Conservation (phyloP, 2,888 invertebrate species). For the Phaedon cochleariae region DNA sequence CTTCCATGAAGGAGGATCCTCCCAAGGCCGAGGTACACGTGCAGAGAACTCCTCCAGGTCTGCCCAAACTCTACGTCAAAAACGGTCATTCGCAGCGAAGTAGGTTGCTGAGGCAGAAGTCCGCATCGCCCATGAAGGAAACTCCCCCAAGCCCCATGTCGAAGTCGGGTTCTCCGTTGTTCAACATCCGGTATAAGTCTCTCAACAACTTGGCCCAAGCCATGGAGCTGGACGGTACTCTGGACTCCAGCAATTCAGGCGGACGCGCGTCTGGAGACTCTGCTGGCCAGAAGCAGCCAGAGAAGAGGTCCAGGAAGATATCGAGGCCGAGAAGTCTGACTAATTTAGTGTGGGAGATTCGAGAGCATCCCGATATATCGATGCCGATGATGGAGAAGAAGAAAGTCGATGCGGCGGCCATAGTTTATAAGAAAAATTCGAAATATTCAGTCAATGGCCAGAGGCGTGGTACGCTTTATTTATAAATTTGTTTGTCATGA, state of each 20-base stretch:
- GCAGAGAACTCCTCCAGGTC: conserved; percentile 65
- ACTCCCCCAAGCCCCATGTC: conserved; percentile 71
- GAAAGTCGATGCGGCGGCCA: conserved; percentile 59
- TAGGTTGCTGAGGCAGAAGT: conserved; percentile 75
- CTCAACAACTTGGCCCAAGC: conserved; percentile 77
- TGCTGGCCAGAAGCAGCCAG: conserved; percentile 77
- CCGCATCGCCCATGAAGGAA: conserved; percentile 77
- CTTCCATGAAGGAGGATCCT: conserved; percentile 64
- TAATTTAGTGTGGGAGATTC: conserved; percentile 83
- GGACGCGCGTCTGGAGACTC: conserved; percentile 88
- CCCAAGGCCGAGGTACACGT: conserved; percentile 58
- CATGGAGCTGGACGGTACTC: conserved; percentile 77
- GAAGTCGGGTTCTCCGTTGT: conserved; percentile 78
- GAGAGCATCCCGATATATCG: conserved; percentile 59
- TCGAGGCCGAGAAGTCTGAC: conserved; percentile 87
- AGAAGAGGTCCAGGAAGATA: conserved; percentile 81
- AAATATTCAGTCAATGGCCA: conserved; percentile 63
- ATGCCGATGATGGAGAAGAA: conserved; percentile 53
- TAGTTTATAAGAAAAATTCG: conserved; percentile 64
- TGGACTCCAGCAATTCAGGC: conserved; percentile 89
- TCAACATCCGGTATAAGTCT: conserved; percentile 77
- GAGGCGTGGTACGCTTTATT: conserved; percentile 58
- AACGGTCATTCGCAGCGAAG: conserved; percentile 74
- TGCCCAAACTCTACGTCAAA: conserved; percentile 83
- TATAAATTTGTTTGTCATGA: conserved; percentile 52